A percentile compares a stretch with the other conserved stretches of the same genome.
Conservation (phyloP, 2,797 vertebrate genomes). For the Anabacerthia variegaticeps region DNA sequence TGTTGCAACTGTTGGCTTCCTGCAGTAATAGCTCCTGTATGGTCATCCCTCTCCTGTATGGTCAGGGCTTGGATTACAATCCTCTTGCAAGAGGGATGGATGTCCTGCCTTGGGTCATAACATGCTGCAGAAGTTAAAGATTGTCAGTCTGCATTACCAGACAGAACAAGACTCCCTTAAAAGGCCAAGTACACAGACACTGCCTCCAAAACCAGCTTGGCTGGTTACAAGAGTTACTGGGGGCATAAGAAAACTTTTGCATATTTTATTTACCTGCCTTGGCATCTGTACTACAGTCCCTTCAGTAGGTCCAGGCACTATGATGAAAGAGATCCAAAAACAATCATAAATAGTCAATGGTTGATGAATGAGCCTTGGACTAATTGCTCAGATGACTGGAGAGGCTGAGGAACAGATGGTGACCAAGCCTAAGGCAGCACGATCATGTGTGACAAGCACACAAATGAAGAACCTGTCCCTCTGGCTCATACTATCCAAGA, state of each 20-base stretch:
- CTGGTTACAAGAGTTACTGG: background rate
- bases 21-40: background rate
- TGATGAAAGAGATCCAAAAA: background rate
- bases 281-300: background rate
- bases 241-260: background rate
- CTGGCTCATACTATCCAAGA: background rate
- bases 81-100: background rate
- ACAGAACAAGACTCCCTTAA: background rate
- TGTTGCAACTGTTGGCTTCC: background rate
- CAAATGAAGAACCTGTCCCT: background rate
- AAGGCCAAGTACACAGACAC: background rate
- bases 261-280: background rate
- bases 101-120: background rate
- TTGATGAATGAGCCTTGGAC: background rate
- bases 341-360: background rate
- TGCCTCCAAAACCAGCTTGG: background rate
- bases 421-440: background rate
- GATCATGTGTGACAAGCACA: background rate
- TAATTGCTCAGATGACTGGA: background rate
- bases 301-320: background rate
- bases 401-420: background rate
- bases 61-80: background rate
- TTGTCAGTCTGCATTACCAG: background rate
- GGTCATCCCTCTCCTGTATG: background rate
- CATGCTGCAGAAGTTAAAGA: background rate